Conservation (phyloP, 2,888 invertebrate genomes). For the Anticlea derivata region DNA sequence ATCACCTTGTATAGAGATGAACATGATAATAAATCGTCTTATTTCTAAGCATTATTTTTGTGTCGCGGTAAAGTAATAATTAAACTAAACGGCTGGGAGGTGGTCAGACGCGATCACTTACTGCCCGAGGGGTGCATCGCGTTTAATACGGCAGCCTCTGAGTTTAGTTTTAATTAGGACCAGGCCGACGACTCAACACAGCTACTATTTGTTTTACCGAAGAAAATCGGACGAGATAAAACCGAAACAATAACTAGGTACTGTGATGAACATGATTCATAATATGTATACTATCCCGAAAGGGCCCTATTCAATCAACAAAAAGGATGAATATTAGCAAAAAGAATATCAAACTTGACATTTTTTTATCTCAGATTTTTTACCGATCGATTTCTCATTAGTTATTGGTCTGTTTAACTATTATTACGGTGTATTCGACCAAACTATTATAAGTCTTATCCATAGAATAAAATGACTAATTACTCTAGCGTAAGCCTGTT, state of each 20-base stretch:
- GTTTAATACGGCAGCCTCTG: constrained; percentile 70
- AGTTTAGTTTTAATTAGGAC: constrained; percentile 78
- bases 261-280: constrained; percentile 62
- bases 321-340: too few species aligned
- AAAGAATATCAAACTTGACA: too few species aligned
- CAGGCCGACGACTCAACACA: constrained; percentile 67
- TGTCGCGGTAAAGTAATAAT: constrained; percentile 51
- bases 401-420: too few species aligned
- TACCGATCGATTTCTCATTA: too few species aligned
- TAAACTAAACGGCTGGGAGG: constrained; percentile 69
- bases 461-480: too few species aligned
- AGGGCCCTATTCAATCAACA: too few species aligned
- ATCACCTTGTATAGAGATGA: neutral
- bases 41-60: constrained; percentile 4
- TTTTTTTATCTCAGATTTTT: too few species aligned
- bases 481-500: too few species aligned
- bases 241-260: constrained; percentile 61
- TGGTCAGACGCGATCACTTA: constrained; percentile 65
- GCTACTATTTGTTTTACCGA: constrained; percentile 76
- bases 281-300: too few species aligned
- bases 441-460: too few species aligned
- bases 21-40: neutral
- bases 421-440: too few species aligned
- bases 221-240: constrained; percentile 60
- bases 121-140: constrained; percentile 63